Conservation (phyloP, 1,140 invertebrate genomes). For the Cheumatopsyche charites region DNA sequence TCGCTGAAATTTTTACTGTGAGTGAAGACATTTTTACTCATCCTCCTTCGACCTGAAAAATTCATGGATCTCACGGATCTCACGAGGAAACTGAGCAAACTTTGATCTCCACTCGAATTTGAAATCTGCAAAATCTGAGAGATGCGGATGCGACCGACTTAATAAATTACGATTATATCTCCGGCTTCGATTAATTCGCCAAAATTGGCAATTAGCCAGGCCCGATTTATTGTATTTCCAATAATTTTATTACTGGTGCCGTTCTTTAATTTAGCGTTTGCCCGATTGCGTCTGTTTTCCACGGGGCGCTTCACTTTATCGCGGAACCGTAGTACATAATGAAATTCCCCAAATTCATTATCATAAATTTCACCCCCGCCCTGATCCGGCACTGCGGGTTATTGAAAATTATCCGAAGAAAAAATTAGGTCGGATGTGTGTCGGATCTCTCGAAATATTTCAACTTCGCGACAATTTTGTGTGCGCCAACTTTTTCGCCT, state of each 20-base stretch:
- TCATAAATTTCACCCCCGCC: conserved; percentile 6
- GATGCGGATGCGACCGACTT: background rate
- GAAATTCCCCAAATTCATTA: conserved; percentile 13
- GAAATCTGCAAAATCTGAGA: background rate
- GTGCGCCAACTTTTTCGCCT: no score
- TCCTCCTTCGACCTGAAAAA: no score
- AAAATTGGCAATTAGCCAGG: conserved; percentile 8
- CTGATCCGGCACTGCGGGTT: background rate
- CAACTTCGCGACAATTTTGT: no score
- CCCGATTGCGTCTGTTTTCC: background rate
- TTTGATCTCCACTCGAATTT: no score
- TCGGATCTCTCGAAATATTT: no score
- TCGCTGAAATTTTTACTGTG: no score
- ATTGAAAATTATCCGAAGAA: background rate
- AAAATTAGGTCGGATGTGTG: background rate
- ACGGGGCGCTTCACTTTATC: background rate
- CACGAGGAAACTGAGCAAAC: no score
- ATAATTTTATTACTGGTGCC: conserved; percentile 10
- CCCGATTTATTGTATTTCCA: conserved; percentile 22
- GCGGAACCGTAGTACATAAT: conserved; percentile 1
- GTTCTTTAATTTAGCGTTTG: conserved; percentile 1
- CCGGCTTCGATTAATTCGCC: conserved; percentile 5
- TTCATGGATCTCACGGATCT: no score
- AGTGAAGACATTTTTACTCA: no score
- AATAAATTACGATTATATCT: conserved; percentile 19